phyloP scores from a whole-genome alignment of 2,113 vertebrate species.

The Propithecus coquereli region DNA sequence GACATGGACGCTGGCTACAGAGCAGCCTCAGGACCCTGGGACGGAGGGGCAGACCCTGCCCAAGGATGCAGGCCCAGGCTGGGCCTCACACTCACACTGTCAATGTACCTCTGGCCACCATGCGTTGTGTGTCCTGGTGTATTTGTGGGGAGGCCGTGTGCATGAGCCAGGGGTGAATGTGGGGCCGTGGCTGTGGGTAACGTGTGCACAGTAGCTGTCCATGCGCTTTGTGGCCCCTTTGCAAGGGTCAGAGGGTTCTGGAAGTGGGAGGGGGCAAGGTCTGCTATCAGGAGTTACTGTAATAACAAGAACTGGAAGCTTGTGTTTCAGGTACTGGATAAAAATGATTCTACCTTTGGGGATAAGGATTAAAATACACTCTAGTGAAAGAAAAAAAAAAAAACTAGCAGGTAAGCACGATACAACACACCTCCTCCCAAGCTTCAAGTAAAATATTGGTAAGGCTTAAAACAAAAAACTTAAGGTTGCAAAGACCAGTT shows the following conservation, averaged over 20 bases:
- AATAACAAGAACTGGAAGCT: constrained; percentile 77
- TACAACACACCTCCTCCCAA: background rate
- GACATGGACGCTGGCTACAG: constrained; percentile 23
- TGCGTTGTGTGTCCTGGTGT: constrained; percentile 48
- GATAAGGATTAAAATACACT: constrained; percentile 67
- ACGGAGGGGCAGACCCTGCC: constrained; percentile 63
- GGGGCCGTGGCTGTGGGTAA: constrained; percentile 66
- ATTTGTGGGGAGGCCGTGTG: constrained; percentile 50
- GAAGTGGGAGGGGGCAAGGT: background rate
- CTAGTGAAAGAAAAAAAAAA: no score
- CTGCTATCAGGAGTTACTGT: constrained; percentile 76
- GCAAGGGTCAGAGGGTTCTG: background rate
- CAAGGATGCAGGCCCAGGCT: constrained; percentile 53
- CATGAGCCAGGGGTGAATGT: background rate
- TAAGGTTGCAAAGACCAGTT: constrained; percentile 25
- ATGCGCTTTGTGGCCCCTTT: constrained; percentile 78
- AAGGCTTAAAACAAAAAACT: background rate
- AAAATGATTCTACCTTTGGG: constrained; percentile 85
- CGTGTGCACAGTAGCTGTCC: constrained; percentile 56
- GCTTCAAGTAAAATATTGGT: constrained; percentile 20
- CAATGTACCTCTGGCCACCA: constrained; percentile 79
- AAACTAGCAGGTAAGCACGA: background rate
- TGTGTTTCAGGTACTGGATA: constrained; percentile 79
- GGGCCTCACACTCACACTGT: constrained; percentile 77
- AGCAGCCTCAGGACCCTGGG: background rate